Evolutionary conservation across 2,113 vertebrate genomes (phyloP).

Genomic region (Atherinomorus stipes): DNA sequence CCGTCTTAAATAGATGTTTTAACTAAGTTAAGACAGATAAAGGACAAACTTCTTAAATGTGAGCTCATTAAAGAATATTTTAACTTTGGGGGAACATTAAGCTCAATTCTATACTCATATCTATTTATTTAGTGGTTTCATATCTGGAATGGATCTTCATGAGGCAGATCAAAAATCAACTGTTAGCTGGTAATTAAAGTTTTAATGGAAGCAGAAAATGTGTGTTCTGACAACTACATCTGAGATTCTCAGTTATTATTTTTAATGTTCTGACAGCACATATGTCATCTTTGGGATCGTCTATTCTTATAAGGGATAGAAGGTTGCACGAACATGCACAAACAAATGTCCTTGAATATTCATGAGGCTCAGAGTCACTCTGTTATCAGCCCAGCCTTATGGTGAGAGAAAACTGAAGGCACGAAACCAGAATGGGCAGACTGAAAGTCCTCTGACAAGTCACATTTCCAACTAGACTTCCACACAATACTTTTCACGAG

Average conservation of each 20-base stretch:
- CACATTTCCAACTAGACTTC: conserved; percentile 19
- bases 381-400: background rate
- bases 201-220: conserved; percentile 27
- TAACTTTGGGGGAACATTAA: too few species aligned
- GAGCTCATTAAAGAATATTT: background rate
- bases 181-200: conserved; percentile 45
- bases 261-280: conserved; percentile 1
- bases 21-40: background rate
- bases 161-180: conserved; percentile 38
- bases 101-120: background rate
- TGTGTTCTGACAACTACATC: background rate
- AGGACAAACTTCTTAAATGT: background rate
- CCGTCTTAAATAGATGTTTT: background rate
- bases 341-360: conserved; percentile 25
- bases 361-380: conserved; percentile 7
- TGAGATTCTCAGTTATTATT: conserved; percentile 7
- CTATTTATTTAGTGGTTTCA: conserved; percentile 35
- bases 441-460: conserved; percentile 29
- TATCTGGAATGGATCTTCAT: conserved; percentile 30
- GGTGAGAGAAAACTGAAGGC: conserved; percentile 28
- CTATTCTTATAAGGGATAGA: background rate
- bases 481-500: conserved; percentile 28
- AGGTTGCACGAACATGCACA: background rate
- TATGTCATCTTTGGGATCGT: background rate
- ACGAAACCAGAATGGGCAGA: conserved; percentile 31